phyloP scores from a whole-genome alignment of 2,113 vertebrate genomes.

The Panthera uncia region DNA sequence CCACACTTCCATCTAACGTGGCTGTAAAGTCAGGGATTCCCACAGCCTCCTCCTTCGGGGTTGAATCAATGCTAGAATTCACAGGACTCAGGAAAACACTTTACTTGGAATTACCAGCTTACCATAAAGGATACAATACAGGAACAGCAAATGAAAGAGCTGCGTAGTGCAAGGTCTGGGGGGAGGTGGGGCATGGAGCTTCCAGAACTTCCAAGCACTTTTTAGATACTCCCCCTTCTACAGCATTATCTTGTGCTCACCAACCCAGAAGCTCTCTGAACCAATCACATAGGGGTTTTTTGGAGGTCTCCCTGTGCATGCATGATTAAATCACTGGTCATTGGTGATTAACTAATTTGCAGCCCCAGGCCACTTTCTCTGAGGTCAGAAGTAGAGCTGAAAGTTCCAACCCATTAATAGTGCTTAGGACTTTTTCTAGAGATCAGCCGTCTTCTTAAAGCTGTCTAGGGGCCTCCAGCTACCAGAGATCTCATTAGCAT shows the following conservation, averaged over 20 bases:
- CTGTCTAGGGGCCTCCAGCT: not conserved
- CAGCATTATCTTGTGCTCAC: not conserved
- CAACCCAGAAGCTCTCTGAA: not conserved
- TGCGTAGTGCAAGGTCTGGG: rapidly evolving
- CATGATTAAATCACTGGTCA: not conserved
- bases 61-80: not conserved
- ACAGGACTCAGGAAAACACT: not conserved
- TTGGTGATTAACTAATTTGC: not conserved
- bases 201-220: not conserved
- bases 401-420: not conserved
- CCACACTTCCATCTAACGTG: not conserved
- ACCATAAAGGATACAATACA: not conserved
- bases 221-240: not conserved
- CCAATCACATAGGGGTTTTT: not conserved
- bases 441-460: not conserved
- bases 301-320: not conserved
- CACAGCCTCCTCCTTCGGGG: not conserved
- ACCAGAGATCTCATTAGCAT: not conserved
- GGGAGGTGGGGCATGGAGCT: not conserved
- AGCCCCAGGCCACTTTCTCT: no score
- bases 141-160: not conserved
- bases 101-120: not conserved
- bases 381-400: not conserved
- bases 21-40: not conserved
- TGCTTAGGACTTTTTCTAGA: not conserved